phyloP scores from a whole-genome alignment of 1,140 invertebrate genomes.

The Tetramorium simillimum region DNA sequence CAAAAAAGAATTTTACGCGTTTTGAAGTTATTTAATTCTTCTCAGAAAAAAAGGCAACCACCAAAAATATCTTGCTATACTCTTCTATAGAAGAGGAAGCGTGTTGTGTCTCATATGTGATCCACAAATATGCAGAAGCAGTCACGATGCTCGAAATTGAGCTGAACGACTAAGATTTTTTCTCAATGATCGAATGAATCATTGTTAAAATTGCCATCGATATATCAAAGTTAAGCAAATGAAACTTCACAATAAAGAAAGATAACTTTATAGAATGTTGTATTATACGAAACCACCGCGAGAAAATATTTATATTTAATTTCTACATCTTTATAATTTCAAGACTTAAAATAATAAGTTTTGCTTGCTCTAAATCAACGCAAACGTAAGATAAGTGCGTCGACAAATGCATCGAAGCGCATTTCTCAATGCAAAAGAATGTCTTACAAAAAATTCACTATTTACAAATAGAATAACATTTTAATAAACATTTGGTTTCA shows the following conservation, averaged over 20 bases:
- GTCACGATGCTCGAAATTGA: too few relatives aligned
- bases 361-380: background rate
- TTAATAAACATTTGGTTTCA: conserved; percentile 21
- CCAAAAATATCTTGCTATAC: too few relatives aligned
- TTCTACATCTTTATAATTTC: conserved; percentile 10
- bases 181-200: background rate
- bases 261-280: background rate
- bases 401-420: conserved; percentile 5
- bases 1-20: background rate
- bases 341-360: conserved; percentile 3
- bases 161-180: too few relatives aligned
- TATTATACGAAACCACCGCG: background rate
- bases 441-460: conserved; percentile 4
- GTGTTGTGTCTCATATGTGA: too few relatives aligned
- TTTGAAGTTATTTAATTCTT: background rate
- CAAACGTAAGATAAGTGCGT: conserved; percentile 6
- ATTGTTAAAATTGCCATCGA: background rate
- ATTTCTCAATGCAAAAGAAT: conserved; percentile 22
- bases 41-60: too few relatives aligned
- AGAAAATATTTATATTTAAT: background rate
- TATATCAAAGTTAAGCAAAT: background rate
- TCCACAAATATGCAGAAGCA: too few relatives aligned
- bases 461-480: conserved; percentile 20
- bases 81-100: too few relatives aligned
- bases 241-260: background rate